phyloP scores from a whole-genome alignment of 2,888 invertebrate genomes.

The Amiota mariae region DNA sequence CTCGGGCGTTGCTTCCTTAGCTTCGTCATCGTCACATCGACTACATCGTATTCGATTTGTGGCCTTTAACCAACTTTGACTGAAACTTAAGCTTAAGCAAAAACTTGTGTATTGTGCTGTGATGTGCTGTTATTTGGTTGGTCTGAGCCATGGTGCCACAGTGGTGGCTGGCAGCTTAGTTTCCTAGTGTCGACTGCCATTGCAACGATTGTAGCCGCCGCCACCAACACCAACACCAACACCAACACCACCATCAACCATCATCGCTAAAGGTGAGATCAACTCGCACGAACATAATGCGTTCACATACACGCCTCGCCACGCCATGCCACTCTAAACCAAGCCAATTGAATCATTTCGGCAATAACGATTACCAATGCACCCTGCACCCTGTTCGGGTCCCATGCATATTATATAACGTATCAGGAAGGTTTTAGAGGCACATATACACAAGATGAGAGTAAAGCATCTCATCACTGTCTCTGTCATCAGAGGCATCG shows the following conservation, averaged over 20 bases:
- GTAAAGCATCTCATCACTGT: background rate
- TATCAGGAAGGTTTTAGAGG: too few species aligned
- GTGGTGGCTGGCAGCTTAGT: too few species aligned
- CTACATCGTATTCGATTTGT: slow-evolving; percentile 47
- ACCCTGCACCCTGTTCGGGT: too few species aligned
- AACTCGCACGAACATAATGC: slow-evolving; percentile 22
- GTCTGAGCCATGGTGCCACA: too few species aligned
- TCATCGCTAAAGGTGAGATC: slow-evolving; percentile 18
- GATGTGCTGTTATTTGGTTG: too few species aligned
- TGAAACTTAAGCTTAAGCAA: too few species aligned
- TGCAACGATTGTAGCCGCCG: background rate
- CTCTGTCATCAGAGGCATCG: background rate
- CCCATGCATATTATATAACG: too few species aligned
- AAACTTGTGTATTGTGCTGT: too few species aligned
- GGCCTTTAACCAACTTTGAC: slow-evolving; percentile 26
- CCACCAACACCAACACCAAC: background rate
- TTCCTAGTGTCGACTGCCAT: background rate
- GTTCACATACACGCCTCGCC: background rate
- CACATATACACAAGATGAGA: background rate
- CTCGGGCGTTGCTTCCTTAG: slow-evolving; percentile 21
- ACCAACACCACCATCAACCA: slow-evolving; percentile 11
- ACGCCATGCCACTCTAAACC: too few species aligned
- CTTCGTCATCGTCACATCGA: slow-evolving; percentile 14
- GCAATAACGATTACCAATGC: too few species aligned
- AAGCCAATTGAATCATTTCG: too few species aligned